phyloP scores from a whole-genome alignment of 2,113 vertebrate species.

The Protomyctophum bolini region DNA sequence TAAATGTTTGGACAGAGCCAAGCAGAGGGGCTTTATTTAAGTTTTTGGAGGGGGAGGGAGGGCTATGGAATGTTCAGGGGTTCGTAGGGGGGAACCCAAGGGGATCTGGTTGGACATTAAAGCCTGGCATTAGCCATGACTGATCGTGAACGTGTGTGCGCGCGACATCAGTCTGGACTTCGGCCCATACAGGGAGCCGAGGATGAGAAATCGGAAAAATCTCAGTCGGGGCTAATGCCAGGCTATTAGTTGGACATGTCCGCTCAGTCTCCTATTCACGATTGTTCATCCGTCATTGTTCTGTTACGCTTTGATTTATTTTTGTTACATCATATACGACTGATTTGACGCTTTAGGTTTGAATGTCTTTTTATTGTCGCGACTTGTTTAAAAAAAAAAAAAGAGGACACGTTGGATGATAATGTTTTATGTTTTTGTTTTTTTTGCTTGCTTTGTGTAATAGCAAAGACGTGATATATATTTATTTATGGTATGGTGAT shows the following conservation, averaged over 20 bases:
- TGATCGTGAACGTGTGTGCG: too few species aligned
- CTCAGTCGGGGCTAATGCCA: too few species aligned
- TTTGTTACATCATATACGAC: conserved; percentile 35
- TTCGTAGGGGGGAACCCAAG: conserved; percentile 63
- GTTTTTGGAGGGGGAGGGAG: conserved; percentile 49
- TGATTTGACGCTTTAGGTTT: conserved; percentile 73
- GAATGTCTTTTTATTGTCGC: conserved; percentile 74
- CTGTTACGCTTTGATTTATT: conserved; percentile 24
- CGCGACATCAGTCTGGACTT: too few species aligned
- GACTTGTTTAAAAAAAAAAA: conserved; percentile 37
- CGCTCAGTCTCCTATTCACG: conserved; percentile 75
- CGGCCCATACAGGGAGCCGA: too few species aligned
- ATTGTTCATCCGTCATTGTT: conserved; percentile 74
- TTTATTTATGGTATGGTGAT: conserved; percentile 60
- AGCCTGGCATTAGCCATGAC: too few species aligned
- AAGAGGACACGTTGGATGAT: conserved; percentile 59
- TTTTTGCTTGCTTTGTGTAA: conserved; percentile 39
- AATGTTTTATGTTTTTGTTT: conserved; percentile 40
- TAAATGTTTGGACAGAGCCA: conserved; percentile 54
- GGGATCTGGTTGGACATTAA: conserved; percentile 68
- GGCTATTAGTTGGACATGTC: conserved; percentile 55
- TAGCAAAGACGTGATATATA: conserved; percentile 42
- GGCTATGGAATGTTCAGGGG: conserved; percentile 78
- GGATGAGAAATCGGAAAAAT: too few species aligned
- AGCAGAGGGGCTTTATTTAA: conserved; percentile 23